Percentiles rank a stretch among this genome's conserved stretches.
phyloP scores from a whole-genome alignment of 64 coral and sea anemone species.

The Montipora efflorescens region DNA sequence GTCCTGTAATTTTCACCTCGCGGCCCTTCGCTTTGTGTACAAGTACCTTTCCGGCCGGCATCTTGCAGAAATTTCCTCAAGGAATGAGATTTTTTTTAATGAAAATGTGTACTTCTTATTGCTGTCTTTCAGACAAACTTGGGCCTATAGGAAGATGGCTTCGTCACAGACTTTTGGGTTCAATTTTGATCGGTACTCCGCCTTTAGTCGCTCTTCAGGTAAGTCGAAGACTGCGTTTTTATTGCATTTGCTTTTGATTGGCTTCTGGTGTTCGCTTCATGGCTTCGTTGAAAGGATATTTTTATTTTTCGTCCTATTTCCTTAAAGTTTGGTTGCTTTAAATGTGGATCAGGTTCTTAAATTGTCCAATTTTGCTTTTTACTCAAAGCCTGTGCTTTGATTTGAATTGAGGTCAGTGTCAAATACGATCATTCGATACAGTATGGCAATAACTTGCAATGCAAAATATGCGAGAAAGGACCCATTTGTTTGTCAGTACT shows the following conservation, averaged over 20 bases:
- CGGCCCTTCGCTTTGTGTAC: not conserved
- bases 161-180: conserved; percentile 80
- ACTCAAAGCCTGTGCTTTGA: not conserved
- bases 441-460: too few species aligned
- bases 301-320: not conserved
- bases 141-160: conserved; percentile 81
- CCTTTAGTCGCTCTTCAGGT: conserved; percentile 83
- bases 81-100: not conserved
- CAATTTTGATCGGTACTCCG: conserved; percentile 79
- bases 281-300: not conserved
- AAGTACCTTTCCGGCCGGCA: not conserved
- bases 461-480: too few species aligned
- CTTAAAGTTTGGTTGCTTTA: not conserved
- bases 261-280: not conserved
- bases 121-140: conserved; percentile 71
- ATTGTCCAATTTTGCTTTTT: not conserved
- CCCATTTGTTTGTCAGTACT: too few species aligned
- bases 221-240: not conserved
- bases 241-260: not conserved
- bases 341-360: not conserved
- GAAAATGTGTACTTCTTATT: conserved; percentile 6
- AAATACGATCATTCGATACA: too few species aligned
- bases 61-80: not conserved
- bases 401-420: too few species aligned
- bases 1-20: not conserved